Base-by-base conservation (phyloP, 1,140 invertebrate genomes). In the Prorops nasuta region DNA sequence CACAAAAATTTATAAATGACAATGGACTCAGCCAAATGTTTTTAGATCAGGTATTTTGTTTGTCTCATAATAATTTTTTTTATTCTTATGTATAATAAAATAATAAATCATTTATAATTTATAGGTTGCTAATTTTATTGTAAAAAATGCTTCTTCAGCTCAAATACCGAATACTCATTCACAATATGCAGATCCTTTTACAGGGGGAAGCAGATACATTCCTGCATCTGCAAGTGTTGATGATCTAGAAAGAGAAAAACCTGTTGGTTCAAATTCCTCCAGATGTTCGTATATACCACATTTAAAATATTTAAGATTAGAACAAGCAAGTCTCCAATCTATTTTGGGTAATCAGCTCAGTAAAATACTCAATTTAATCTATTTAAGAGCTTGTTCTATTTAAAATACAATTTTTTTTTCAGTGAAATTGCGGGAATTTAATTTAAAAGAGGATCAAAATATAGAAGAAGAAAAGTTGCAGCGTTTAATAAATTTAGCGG, bases 81-180 rank as follows among this genome's bases (percentile, higher is more conserved):
- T 31, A 9, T 21, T 16, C 6, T 14, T 2, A 34, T 19, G 22
- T 6, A 24, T 18, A 32, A 9, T 37, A 17, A n/a, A 34, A 40
- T 17, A 20, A 15, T n/a, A 16, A 12, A 28, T 20, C 1, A 40
- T 44, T 45, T 42, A 81, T 76, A 54, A 66, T 85, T 47, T 86
- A 84, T 76, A 87, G 77, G 82, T 90, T 19, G 93, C 94, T n/a
- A 91, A 95, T 77, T 97, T 97, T 71, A 96, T 98, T 49, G 81
- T 94, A 12, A 90, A 86, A 51, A 97, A 97, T 78, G 74, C 69
- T 42, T 56, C 64, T 39, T 17, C 54, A 24, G 49, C 54, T 18
- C 60, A 68, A 44, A 39, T 56, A 32, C 39, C 66, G 10, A 69
- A 69, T 28, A 65, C 72, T 6, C 74, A 66, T 57, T 66, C 60